These are phyloP conservation scores for Ochropleura plecta DNA, from an alignment of 2,888 invertebrate species.

Conservation along the genomic window DNA sequence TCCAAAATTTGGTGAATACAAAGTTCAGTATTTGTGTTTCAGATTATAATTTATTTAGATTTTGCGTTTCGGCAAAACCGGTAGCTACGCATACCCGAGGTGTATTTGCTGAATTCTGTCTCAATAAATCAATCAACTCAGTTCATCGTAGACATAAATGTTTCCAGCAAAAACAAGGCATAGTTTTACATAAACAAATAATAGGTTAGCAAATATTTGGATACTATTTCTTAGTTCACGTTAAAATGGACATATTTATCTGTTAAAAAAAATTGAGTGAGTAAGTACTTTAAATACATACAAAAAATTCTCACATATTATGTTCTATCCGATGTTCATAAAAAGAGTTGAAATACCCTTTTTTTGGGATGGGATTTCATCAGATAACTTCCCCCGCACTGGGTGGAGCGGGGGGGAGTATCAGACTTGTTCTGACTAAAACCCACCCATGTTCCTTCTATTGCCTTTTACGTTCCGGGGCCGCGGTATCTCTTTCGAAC, in stretches of 20 bases:
- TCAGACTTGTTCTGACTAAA: no score
- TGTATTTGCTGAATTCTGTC: constrained; percentile 17
- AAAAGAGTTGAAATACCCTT: no score
- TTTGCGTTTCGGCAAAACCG: not conserved
- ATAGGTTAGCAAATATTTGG: not conserved
- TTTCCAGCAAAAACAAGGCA: constrained; percentile 14
- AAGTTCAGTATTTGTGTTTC: not conserved
- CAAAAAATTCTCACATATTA: no score
- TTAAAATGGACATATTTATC: not conserved
- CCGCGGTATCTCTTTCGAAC: no score
- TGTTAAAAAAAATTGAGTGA: no score
- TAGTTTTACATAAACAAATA: constrained; percentile 30
- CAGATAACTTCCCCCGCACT: no score
- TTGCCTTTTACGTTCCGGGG: no score
- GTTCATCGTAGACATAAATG: constrained; percentile 18
- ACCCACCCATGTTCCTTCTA: no score
- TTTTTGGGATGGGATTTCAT: no score
- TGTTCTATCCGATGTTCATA: no score
- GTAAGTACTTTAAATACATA: no score
- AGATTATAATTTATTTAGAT: constrained; percentile 22
- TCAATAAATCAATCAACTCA: constrained; percentile 47
- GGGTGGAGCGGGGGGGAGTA: no score
- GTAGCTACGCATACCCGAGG: not conserved
- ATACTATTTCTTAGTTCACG: not conserved
- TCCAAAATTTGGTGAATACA: not conserved